Evolutionary conservation across 1,140 invertebrate genomes (phyloP), one percentile per base, ranked within the genome.

Genomic region (Phthorimaea operculella): DNA sequence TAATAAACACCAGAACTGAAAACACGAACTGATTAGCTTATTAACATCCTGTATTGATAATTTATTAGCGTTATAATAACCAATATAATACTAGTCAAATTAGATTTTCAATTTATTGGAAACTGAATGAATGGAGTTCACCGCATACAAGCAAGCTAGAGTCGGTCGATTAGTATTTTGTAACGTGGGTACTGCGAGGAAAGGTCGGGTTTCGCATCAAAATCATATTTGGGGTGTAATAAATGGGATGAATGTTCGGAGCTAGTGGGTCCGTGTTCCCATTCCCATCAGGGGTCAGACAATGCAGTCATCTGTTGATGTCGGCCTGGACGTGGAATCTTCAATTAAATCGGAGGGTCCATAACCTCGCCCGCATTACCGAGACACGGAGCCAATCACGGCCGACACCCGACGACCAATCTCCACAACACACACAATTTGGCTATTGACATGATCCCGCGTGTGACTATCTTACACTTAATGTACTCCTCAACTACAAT

Each of bases 271-370:
- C 36, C 36, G 4, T 47, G 44, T 47, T 47, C 44, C 44, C n/a
- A 47, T 47, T 47, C 44, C 44, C 44, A 47, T 17, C 44, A 14
- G 16, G 8, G 44, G 14, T 9, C 44, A 15, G 53, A 68, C 63
- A 68, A 64, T 63, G 57, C 51, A 51, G 17, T 51, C 52, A 52
- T 39, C 61, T 60, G 52, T 58, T 50, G 49, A 50, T 14, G 17
- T 36, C 54, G 58, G 60, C 60, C 62, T 67, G 70, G 60, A 66
- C 66, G 63, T 68, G 71, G 75, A 70, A 72, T 76, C 65, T 75
- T 80, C 75, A 74, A 77, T 80, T 78, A 78, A 75, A 80, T 75
- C 75, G 70, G 69, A 68, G 68, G 69, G 73, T 70, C 68, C 72
- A 75, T 70, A 73, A 66, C 70, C 63, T 68, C 60, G 63, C 74